phyloP scores from a whole-genome alignment of 1,140 invertebrate genomes.

The Drosophila ohnishii region DNA sequence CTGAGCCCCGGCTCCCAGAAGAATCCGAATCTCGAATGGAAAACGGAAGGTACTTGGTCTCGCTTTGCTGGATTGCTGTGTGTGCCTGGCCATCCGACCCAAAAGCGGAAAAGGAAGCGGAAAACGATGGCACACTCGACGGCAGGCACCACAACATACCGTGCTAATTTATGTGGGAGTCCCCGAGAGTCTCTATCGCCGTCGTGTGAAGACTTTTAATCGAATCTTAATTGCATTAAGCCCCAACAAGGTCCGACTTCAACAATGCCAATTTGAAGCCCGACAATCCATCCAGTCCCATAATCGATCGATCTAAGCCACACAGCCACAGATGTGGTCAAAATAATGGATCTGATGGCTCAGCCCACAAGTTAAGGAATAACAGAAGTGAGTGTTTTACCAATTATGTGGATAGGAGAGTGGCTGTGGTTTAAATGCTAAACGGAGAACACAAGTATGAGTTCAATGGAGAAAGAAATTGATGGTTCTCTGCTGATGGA shows the following conservation, averaged over 20 bases:
- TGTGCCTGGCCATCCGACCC: neutral
- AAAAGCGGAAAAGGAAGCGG: slow-evolving; percentile 50
- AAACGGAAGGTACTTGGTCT: slow-evolving; percentile 54
- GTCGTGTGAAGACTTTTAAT: slow-evolving; percentile 75
- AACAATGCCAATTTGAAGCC: slow-evolving; percentile 35
- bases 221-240: slow-evolving; percentile 68
- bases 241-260: slow-evolving; percentile 57
- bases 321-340: neutral
- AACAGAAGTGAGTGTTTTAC: neutral
- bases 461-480: neutral
- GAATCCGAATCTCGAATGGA: slow-evolving; percentile 16
- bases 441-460: neutral
- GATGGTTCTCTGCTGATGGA: neutral
- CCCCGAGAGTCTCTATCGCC: slow-evolving; percentile 4
- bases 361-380: neutral
- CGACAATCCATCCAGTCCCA: slow-evolving; percentile 32
- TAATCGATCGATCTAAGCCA: slow-evolving; percentile 24
- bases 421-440: neutral
- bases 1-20: neutral
- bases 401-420: neutral
- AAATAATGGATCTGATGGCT: neutral
- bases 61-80: slow-evolving; percentile 3
- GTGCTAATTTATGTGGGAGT: slow-evolving; percentile 78
- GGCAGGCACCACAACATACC: slow-evolving; percentile 9
- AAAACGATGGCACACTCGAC: slow-evolving; percentile 36